Evolutionary conservation across 2,888 invertebrate genomes (phyloP).

Genomic region (Pheosia gnoma): DNA sequence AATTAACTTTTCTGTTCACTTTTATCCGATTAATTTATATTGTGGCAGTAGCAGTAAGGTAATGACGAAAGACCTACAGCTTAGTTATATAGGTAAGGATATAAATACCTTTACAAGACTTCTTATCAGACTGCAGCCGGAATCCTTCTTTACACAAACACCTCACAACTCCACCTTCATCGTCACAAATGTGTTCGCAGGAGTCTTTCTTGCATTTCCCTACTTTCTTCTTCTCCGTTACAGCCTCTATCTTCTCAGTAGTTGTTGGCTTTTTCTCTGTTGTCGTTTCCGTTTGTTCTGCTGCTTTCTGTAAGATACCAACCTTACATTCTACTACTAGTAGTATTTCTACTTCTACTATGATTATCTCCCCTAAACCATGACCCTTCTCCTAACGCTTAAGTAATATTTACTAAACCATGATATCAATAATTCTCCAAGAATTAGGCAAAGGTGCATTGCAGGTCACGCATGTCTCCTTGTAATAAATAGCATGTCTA

Average conservation of each 20-base stretch:
- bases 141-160: constrained; percentile 68
- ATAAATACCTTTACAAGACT: constrained; percentile 66
- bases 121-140: constrained; percentile 64
- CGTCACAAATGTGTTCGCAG: constrained; percentile 69
- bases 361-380: no score
- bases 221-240: constrained; percentile 36
- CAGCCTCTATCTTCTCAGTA: constrained; percentile 34
- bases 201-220: constrained; percentile 61
- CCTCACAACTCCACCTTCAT: constrained; percentile 54
- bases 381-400: no score
- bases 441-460: no score
- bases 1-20: no score
- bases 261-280: constrained; percentile 47
- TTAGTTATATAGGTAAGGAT: background rate
- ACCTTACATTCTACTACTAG: no score
- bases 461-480: no score
- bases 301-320: constrained; percentile 56
- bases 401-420: no score
- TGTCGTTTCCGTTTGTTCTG: constrained; percentile 52
- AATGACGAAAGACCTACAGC: background rate
- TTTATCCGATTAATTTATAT: no score
- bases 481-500: no score
- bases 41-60: background rate
- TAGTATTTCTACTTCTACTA: no score
- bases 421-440: no score